A percentile compares a stretch with the other conserved stretches of the same genome.
These are phyloP conservation scores for Corydoras sp. DNA, from an alignment of 2,113 vertebrate genomes.

Conservation along the genomic window DNA sequence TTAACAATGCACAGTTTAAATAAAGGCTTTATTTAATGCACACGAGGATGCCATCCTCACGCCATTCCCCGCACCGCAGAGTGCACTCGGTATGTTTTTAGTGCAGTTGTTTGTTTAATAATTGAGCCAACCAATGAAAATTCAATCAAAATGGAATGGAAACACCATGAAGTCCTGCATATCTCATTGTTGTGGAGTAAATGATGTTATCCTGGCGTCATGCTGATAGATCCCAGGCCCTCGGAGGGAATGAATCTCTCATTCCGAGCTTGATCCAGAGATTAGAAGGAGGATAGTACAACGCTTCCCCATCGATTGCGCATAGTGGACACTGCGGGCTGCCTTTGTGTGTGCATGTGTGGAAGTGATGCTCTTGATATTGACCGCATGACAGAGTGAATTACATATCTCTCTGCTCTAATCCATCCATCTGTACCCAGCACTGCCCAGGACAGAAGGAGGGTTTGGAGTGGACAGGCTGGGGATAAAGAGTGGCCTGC, in stretches of 20 bases:
- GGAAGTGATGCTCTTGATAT: constrained; percentile 27
- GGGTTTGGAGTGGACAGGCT: constrained; percentile 22
- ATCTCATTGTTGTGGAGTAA: constrained; percentile 5
- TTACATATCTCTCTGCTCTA: constrained; percentile 29
- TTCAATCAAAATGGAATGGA: background rate
- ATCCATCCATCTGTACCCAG: constrained; percentile 31
- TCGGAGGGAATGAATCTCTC: constrained; percentile 5
- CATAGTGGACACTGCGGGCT: background rate
- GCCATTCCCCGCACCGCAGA: too few species aligned
- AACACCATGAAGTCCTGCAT: background rate
- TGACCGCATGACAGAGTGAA: constrained; percentile 35
- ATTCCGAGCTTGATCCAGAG: constrained; percentile 2
- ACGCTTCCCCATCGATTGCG: constrained; percentile 26
- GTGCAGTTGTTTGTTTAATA: background rate
- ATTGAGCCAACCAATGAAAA: constrained; percentile 3
- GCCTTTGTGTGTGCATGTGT: constrained; percentile 13
- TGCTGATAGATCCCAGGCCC: background rate
- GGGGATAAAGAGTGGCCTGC: constrained; percentile 18
- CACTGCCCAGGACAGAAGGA: constrained; percentile 24
- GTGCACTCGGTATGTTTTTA: too few species aligned
- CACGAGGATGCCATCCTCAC: too few species aligned
- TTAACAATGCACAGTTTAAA: too few species aligned
- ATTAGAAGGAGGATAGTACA: constrained; percentile 14
- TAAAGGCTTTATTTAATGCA: too few species aligned
- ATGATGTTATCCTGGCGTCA: constrained; percentile 15